Percentiles rank a stretch among this genome's conserved stretches.
These are phyloP conservation scores for Hypocryptadius cinnamomeus DNA, from an alignment of 2,113 vertebrate genomes.

Conservation along the genomic window DNA sequence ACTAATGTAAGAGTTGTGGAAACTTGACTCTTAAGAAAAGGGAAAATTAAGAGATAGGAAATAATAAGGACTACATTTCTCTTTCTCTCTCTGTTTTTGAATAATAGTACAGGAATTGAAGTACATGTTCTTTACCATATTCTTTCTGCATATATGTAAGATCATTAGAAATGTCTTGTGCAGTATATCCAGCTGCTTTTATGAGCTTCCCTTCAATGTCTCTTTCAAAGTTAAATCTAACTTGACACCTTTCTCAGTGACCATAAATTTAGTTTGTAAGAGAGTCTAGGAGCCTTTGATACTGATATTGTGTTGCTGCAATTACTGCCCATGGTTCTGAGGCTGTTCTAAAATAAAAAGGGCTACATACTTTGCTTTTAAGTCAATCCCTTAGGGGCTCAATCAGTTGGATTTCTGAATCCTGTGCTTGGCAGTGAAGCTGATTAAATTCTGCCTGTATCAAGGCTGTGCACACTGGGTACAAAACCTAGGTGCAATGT, in stretches of 20 bases:
- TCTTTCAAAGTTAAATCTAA: constrained; percentile 17
- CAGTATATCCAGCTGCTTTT: neutral
- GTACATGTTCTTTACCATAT: neutral
- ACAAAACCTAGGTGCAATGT: neutral
- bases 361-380: constrained; percentile 24
- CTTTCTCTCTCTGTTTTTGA: neutral
- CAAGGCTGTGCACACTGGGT: neutral
- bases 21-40: neutral
- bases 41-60: neutral
- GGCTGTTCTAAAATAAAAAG: constrained; percentile 28
- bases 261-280: constrained; percentile 22
- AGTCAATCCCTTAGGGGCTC: constrained; percentile 24
- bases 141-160: neutral
- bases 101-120: neutral
- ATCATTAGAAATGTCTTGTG: neutral
- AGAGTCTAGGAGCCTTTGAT: constrained; percentile 20
- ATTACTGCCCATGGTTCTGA: neutral
- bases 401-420: constrained; percentile 48
- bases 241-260: neutral
- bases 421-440: neutral
- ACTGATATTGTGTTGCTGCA: neutral
- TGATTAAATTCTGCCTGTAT: constrained; percentile 29
- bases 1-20: neutral
- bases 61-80: neutral
- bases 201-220: neutral